phyloP scores from a whole-genome alignment of 92 coral and sea anemone genomes.

The Zoanthus gigantus region DNA sequence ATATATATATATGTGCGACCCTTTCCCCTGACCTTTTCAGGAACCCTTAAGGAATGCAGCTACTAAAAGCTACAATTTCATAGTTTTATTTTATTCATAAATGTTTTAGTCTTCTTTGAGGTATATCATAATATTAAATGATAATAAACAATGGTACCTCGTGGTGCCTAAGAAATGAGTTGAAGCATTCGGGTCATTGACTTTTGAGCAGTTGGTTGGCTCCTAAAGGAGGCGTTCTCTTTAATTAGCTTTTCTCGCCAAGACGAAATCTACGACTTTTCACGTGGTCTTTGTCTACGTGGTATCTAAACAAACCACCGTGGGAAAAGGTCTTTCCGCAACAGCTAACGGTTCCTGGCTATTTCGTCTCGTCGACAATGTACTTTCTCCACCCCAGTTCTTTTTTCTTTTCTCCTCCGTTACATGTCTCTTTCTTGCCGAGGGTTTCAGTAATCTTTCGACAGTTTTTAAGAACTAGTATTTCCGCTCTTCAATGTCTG shows the following conservation, averaged over 20 bases:
- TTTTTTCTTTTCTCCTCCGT: constrained; percentile 66
- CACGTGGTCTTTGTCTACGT: constrained; percentile 58
- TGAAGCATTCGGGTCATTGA: constrained; percentile 63
- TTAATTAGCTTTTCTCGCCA: constrained; percentile 59
- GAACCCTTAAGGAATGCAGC: constrained; percentile 19
- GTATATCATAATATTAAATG: constrained; percentile 26
- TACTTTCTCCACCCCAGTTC: constrained; percentile 71
- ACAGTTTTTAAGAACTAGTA: constrained; percentile 74
- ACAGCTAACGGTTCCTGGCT: constrained; percentile 71
- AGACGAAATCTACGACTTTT: constrained; percentile 56
- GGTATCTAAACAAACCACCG: constrained; percentile 71
- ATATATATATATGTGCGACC: too few species aligned
- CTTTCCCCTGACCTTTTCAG: neutral
- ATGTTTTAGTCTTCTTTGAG: constrained; percentile 45
- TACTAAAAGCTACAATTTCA: constrained; percentile 36
- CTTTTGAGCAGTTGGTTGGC: constrained; percentile 75
- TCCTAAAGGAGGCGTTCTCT: constrained; percentile 61
- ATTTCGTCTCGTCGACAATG: constrained; percentile 68
- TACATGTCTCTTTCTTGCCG: constrained; percentile 67
- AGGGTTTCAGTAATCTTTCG: constrained; percentile 61
- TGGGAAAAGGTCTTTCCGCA: constrained; percentile 69
- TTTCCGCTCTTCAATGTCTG: constrained; percentile 69
- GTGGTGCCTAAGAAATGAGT: constrained; percentile 56
- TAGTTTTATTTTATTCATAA: constrained; percentile 43
- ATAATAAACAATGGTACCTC: constrained; percentile 39